Evolutionary conservation across 2,888 invertebrate species (phyloP), one percentile per base, ranked within the genome.

Genomic region (Bibio marci): DNA sequence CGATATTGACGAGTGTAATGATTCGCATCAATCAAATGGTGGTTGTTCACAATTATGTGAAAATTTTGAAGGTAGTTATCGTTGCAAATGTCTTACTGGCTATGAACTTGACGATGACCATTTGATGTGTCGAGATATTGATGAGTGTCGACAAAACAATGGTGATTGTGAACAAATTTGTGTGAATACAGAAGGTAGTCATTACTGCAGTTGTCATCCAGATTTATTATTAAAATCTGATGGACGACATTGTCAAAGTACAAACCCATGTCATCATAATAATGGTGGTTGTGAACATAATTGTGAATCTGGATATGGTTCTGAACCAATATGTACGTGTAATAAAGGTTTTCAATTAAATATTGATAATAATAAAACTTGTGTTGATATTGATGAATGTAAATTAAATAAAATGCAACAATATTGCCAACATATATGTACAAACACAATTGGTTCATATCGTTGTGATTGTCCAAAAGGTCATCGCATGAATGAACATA

Each of bases 401-500:
- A 31, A 47, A 41, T 1, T 53, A 12, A 30, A 55, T 12, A 49
- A 57, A 15, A 30, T 13, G 12, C 27, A 32, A 10, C 3, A 59
- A 11, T 47, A 55, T 2, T 73, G 71, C 44, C 57, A 64, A 14
- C 63, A 65, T 43, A 52, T 53, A 11, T 73, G 74, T 43, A 45
- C 51, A 3, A 70, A 69, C 44, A 52, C 54, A 0, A 54, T 59
- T 7, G 71, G 69, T 2, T 62, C 63, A 2, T 70, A 59, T 30
- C 59, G 62, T 43, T 81, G 81, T 52, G 55, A 56, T n/a, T 80
- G 80, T 48, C 68, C 67, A 12, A 50, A 57, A 3, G 76, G 76
- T 0, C 73, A 62, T 49, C 48, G 52, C 7, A 55, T 69, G 6
- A 61, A 59, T 5, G 51, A 35, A 7, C 18, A 25, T 35, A 62